Percentiles rank a stretch among this genome's conserved stretches.
Evolutionary conservation across 2,113 vertebrate genomes (phyloP).

Genomic region (Marmota flaviventris): DNA sequence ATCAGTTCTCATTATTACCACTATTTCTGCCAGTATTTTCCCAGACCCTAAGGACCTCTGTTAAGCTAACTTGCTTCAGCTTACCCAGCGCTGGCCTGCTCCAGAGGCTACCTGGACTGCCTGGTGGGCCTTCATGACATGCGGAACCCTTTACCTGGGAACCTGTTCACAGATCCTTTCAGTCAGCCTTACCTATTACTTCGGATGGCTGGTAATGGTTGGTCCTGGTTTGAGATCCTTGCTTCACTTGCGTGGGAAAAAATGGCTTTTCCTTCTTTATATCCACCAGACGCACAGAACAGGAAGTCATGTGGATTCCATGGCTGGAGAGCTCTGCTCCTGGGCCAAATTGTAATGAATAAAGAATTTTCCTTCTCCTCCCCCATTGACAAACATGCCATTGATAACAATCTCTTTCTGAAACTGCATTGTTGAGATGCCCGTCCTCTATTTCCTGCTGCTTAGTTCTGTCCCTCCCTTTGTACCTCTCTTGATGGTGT

Average conservation of each 20-base stretch:
- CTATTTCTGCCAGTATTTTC: neutral
- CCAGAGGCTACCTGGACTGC: neutral
- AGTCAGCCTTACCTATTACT: conserved; percentile 64
- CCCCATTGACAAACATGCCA: no score
- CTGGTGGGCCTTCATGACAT: rapidly evolving
- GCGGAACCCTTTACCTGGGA: neutral
- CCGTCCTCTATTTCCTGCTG: neutral
- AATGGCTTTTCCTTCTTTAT: conserved; percentile 66
- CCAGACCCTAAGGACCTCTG: neutral
- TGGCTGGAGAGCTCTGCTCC: neutral
- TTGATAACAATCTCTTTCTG: neutral
- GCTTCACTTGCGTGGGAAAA: neutral
- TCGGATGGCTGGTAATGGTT: neutral
- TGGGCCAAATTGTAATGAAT: conserved; percentile 51
- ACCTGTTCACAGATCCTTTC: neutral
- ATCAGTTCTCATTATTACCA: neutral
- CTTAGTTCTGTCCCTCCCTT: neutral
- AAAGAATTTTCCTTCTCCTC: neutral
- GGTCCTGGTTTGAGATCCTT: neutral
- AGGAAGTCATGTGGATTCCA: neutral
- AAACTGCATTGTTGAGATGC: neutral
- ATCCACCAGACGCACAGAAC: conserved; percentile 5
- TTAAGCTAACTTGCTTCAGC: neutral
- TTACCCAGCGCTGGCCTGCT: neutral
- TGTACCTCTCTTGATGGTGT: neutral